Evolutionary conservation across 2,797 vertebrate species (phyloP).

Genomic region (Sylvia borin): DNA sequence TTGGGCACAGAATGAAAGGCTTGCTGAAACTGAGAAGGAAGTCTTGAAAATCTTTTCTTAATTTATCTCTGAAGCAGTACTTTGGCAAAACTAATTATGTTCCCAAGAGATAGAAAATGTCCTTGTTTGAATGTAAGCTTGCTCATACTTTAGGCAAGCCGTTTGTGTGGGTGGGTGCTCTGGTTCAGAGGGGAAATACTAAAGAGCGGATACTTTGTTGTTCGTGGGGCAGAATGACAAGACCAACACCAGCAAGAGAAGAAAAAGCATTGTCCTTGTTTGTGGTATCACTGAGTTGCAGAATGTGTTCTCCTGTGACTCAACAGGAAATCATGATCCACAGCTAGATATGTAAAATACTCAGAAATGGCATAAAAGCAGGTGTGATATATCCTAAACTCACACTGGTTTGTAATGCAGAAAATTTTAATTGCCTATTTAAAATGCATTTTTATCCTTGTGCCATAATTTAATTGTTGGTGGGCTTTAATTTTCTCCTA

Average conservation of each 20-base stretch:
- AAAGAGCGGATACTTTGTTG: neutral
- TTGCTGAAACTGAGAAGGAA: neutral
- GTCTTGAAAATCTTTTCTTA: neutral
- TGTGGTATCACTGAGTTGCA: neutral
- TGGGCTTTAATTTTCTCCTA: neutral
- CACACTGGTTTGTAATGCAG: neutral
- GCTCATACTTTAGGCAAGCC: neutral
- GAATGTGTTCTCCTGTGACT: neutral
- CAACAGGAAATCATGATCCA: neutral
- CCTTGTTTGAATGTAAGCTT: neutral
- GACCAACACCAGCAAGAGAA: neutral
- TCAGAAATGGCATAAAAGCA: neutral
- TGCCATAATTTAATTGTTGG: neutral
- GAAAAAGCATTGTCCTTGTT: neutral
- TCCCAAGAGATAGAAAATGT: neutral
- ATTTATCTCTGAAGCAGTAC: neutral
- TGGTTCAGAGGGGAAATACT: neutral
- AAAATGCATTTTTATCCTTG: neutral
- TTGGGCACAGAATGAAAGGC: neutral
- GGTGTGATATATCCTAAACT: neutral
- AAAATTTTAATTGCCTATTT: neutral
- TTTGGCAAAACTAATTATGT: neutral
- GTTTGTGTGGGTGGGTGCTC: neutral
- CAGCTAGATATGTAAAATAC: neutral
- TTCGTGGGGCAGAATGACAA: neutral